phyloP scores from a whole-genome alignment of 2,888 invertebrate species.

The Mesopsocus fuscifrons region DNA sequence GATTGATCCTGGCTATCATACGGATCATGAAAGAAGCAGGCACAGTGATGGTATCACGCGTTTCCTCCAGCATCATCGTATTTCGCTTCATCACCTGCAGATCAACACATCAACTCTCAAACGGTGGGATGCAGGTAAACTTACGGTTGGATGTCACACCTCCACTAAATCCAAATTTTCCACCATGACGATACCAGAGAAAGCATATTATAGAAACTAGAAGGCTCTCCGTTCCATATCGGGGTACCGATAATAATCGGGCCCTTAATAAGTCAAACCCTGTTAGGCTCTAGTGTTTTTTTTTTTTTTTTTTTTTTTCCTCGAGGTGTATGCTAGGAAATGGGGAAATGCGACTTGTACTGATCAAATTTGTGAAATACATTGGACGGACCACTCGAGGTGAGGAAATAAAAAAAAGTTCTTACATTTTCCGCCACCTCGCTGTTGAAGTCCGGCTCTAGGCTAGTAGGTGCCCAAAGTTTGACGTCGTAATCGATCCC shows the following conservation, averaged over 20 bases:
- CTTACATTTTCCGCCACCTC: conserved; percentile 42
- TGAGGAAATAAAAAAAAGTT: too few relatives aligned
- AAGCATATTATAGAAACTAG: too few relatives aligned
- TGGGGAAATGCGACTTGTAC: too few relatives aligned
- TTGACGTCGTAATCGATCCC: conserved; percentile 82
- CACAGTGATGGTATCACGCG: conserved; percentile 69
- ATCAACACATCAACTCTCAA: conserved; percentile 12
- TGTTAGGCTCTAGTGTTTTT: too few relatives aligned
- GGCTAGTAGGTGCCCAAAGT: conserved; percentile 54
- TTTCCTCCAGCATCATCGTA: conserved; percentile 68
- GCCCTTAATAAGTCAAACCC: too few relatives aligned
- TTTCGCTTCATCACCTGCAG: conserved; percentile 36
- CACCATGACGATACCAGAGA: not conserved
- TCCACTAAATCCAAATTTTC: not conserved
- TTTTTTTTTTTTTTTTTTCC: too few relatives aligned
- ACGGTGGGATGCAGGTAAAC: too few relatives aligned
- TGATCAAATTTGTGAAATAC: too few relatives aligned
- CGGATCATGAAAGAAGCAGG: conserved; percentile 73
- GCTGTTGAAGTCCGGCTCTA: conserved; percentile 38
- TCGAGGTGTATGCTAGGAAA: too few relatives aligned
- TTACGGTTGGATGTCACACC: not conserved
- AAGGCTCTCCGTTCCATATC: too few relatives aligned
- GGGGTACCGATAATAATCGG: too few relatives aligned
- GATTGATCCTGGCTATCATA: conserved; percentile 48
- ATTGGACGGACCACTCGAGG: too few relatives aligned